Base-by-base conservation (phyloP, 2,888 invertebrate species). In the Leptinotarsa rubiginosa region DNA sequence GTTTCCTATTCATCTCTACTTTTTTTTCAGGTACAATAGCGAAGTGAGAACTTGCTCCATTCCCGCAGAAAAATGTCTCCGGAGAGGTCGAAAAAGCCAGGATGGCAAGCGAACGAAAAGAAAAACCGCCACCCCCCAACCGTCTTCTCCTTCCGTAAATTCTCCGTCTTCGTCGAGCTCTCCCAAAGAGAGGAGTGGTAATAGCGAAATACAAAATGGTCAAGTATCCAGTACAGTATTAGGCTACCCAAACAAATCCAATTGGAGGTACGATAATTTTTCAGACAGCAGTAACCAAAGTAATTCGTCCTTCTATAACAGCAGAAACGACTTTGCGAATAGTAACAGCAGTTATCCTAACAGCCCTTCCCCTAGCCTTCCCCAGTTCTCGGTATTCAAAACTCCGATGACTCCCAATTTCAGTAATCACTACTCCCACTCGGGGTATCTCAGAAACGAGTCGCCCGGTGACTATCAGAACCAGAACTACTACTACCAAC, bases 211-310 rank as follows among this genome's bases (percentile, higher is more conserved):
- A 49, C 95, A 96, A 87, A 95, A 94, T 84, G 94, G 95, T 84
- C 95, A 95, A 87, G 94, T 95, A 79, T 95, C 95, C 54, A 95
- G 95, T 84, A 96, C 95, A 16, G 95, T 95, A 5, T 87, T 94
- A 81, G 95, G 95, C 85, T 81, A 81, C 52, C 83, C 84, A 18
- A 80, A 80, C 75, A 80, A 80, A 75, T 71, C 77, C 31, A 78
- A 75, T 71, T 82, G 81, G 82, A 82, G 84, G 80, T 85, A 85
- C 80, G 84, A 84, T 73, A 82, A 78, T 74, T 74, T 71, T 70
- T 69, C 69, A n/a, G 75, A 72, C 74, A 77, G 70, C 75, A 71
- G 70, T 72, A 71, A 71, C 74, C 74, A 77, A 62, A 77, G 77
- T 69, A 68, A 70, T 73, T 74, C 70, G 69, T 72, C 74, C 72